Evolutionary conservation across 2,797 vertebrate genomes (phyloP), one percentile per base, ranked within the genome.

Genomic region (Sebastes baramenuke): DNA sequence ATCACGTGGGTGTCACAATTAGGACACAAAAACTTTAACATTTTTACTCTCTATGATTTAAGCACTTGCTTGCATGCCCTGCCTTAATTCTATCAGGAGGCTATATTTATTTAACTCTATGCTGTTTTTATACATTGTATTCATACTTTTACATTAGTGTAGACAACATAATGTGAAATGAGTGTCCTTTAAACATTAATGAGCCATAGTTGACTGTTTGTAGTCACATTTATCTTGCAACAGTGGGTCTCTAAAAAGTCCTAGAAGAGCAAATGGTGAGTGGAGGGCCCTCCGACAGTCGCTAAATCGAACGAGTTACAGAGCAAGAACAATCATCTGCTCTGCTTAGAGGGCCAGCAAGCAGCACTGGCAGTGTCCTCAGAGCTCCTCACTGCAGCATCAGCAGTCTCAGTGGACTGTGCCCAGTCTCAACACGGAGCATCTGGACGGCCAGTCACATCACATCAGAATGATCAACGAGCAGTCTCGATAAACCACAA

Each of bases 261-360:
- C 71, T 62, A 42, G 55, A 79, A 62, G 55, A 87, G 70, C 62
- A 82, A 90, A 82, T 87, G 58, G 71, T 8, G 79, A 91, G 72
- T 71, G 69, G 59, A 89, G 71, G 61, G 72, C 68, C 73, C 66
- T 82, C 67, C 80, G 76, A 91, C 80, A 82, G 72, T 71, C 9
- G 30, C 49, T 82, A 81, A 90, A 89, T 87, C 80, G 74, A 87
- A 54, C 55, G 60, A 84, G 91, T 83, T 88, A 85, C 77, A 80
- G 81, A 89, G 78, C 12, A 22, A 84, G 80, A 81, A 81, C 82
- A 89, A 83, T 92, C 54, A 88, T 86, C 87, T 88, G 85, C 80
- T 82, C 25, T 79, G 72, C 78, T 84, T 74, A 49, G 67, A 84
- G 75, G 80, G 75, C 69, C 72, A 74, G 60, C 49, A 30, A 76